phyloP scores from a whole-genome alignment of 1,140 invertebrate genomes.

The Phymastichus coffea region DNA sequence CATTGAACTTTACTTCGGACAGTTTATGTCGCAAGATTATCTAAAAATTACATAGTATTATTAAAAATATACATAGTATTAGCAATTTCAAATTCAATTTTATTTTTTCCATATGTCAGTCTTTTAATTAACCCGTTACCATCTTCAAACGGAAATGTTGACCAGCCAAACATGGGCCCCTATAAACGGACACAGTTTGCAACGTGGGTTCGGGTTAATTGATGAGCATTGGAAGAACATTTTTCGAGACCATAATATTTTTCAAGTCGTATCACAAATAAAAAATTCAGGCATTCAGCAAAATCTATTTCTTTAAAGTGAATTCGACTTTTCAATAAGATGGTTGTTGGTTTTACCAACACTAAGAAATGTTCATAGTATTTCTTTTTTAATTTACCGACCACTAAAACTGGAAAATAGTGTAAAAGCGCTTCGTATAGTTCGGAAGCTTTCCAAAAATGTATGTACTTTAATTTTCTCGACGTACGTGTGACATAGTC shows the following conservation, averaged over 20 bases:
- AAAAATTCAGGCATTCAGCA: constrained; percentile 4
- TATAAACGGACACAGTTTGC: not conserved
- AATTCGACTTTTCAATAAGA: constrained; percentile 8
- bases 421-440: constrained; percentile 7
- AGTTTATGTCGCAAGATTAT: not conserved
- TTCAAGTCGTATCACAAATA: not conserved
- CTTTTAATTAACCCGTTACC: constrained; percentile 1
- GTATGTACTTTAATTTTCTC: constrained; percentile 6
- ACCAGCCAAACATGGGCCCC: constrained; percentile 6
- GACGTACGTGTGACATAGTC: constrained; percentile 16
- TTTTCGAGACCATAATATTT: constrained; percentile 5
- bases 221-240: constrained; percentile 26
- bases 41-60: constrained; percentile 3
- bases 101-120: constrained; percentile 14
- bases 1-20: no score
- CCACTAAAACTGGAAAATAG: constrained; percentile 18
- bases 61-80: constrained; percentile 20
- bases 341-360: constrained; percentile 5
- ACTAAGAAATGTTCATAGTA: constrained; percentile 28
- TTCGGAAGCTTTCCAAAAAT: constrained; percentile 24
- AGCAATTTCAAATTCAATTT: constrained; percentile 18
- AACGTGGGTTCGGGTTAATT: constrained; percentile 16
- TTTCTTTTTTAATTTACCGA: constrained; percentile 6
- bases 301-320: not conserved
- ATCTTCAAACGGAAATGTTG: constrained; percentile 13